Base-by-base conservation (phyloP, 2,797 vertebrate genomes). In the Gallirallus australis region DNA sequence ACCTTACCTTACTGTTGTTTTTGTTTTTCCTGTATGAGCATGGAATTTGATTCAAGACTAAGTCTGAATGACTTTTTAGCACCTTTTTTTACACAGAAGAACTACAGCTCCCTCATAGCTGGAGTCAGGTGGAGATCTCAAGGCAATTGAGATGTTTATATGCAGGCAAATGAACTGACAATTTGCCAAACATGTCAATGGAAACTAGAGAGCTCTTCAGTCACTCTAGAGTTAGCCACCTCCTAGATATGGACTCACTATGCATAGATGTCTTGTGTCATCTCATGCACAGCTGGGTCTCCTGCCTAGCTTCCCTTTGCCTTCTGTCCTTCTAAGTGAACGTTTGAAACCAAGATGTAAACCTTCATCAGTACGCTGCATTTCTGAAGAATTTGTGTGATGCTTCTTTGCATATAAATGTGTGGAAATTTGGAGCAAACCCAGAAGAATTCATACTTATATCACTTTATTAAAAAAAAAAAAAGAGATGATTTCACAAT, bases 161-260 rank as follows among this genome's bases (percentile, higher is more conserved):
- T 14, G 19, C 0, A 1, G 17, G 25, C 27, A 42, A 52, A 64
- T 6, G 9, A 60, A 14, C 11, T 12, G 17, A 57, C 8, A 12
- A 11, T 28, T 64, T 33, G 39, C 8, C 37, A 13, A 4, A 45
- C 14, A 25, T 33, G 11, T 30, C 7, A 25, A 33, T 28, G 37
- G 70, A 31, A 84, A 57, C 7, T 23, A n/a, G 35, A 64, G 45
- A 45, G 8, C 12, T 56, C 11, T 68, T 80, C 50, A 53, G 15
- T 15, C 9, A 19, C 59, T 79, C 75, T 9, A 2, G 57, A 68
- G 17, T 19, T 21, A 65, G 6, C 13, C 27, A 30, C 14, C 30
- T 18, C 61, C 40, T 30, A 42, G 54, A 5, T 10, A 28, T 5
- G 30, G 57, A 37, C 42, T 76, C 31, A 4, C 23, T 65, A 3